A percentile compares a stretch with the other conserved stretches of the same genome.
Conservation (phyloP, 2,888 invertebrate species). For the Rotaria socialis region DNA sequence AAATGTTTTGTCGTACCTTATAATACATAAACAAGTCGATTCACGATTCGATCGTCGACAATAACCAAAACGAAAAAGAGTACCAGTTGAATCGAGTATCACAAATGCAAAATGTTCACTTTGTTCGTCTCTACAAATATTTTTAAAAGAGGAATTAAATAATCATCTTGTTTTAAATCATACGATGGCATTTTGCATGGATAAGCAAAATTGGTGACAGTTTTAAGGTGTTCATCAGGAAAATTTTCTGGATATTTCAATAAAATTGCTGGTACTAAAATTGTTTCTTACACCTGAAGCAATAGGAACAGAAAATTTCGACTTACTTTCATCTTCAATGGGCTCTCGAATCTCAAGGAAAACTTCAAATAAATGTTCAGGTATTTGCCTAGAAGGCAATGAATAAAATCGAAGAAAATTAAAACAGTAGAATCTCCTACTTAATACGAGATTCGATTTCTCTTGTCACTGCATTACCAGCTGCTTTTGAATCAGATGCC, state of each 20-base stretch:
- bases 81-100: not conserved
- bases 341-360: slow-evolving; percentile 31
- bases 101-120: slow-evolving; percentile 21
- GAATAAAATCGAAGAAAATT: not conserved
- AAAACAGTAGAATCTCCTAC: not conserved
- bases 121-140: slow-evolving; percentile 11
- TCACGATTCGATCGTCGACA: slow-evolving; percentile 32
- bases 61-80: slow-evolving; percentile 17
- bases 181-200: slow-evolving; percentile 17
- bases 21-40: not conserved
- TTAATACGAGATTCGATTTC: slow-evolving; percentile 34
- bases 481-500: slow-evolving; percentile 11
- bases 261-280: not conserved
- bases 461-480: not conserved
- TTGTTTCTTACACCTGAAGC: not conserved
- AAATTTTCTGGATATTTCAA: not conserved
- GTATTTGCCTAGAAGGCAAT: not conserved
- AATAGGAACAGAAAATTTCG: not conserved
- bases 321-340: not conserved
- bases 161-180: not conserved
- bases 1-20: not conserved
- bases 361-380: not conserved
- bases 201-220: not conserved
- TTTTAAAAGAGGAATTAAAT: too few relatives aligned
- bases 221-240: not conserved